Percentiles rank a stretch among this genome's conserved stretches.
Evolutionary conservation across 1,140 invertebrate genomes (phyloP).

Genomic region (Calliphora vicina): DNA sequence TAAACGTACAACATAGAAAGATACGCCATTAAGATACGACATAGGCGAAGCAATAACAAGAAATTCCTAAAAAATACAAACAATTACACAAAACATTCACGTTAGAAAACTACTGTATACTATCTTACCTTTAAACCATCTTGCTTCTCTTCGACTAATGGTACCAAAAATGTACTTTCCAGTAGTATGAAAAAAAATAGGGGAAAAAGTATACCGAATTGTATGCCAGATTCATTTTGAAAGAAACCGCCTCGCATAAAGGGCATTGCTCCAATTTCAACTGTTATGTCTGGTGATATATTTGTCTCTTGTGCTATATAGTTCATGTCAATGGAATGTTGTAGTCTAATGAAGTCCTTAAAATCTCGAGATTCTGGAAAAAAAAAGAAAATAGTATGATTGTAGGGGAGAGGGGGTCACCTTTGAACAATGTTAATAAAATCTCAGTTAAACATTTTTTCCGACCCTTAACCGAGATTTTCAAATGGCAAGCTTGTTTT

Average conservation of each 20-base stretch:
- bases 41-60: constrained; percentile 57
- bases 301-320: constrained; percentile 43
- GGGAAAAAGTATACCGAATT: constrained; percentile 50
- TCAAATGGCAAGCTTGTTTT: too few species aligned
- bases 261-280: constrained; percentile 52
- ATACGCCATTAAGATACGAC: constrained; percentile 58
- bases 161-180: constrained; percentile 54
- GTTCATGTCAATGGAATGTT: constrained; percentile 49
- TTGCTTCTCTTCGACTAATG: constrained; percentile 61
- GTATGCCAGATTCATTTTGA: constrained; percentile 47
- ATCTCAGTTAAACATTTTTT: too few species aligned
- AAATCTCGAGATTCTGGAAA: constrained; percentile 12
- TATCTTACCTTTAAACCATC: constrained; percentile 50
- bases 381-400: too few species aligned
- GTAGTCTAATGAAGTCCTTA: constrained; percentile 49
- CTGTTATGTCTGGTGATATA: not conserved
- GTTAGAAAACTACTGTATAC: not conserved
- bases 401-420: too few species aligned
- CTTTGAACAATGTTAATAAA: too few species aligned
- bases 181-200: constrained; percentile 51
- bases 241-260: constrained; percentile 43
- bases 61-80: constrained; percentile 46
- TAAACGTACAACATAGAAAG: constrained; percentile 56
- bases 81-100: not conserved
- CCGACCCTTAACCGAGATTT: too few species aligned